Conservation (phyloP, 2,888 invertebrate species). For the Ischnus inquisitorius region DNA sequence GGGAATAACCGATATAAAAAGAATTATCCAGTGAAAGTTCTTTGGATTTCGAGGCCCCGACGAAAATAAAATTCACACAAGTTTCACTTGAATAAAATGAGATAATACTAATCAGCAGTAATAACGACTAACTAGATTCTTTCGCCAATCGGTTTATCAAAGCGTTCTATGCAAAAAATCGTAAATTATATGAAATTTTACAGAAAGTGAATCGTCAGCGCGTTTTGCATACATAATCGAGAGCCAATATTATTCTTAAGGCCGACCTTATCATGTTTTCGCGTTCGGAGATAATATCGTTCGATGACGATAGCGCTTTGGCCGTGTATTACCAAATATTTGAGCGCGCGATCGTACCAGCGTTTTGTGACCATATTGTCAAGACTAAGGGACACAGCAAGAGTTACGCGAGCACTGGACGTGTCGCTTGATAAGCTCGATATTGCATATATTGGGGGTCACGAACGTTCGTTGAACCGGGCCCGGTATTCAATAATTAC, state of each 20-base stretch:
- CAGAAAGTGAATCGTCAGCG: too few relatives aligned
- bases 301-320: slow-evolving; percentile 35
- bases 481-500: neutral
- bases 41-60: too few relatives aligned
- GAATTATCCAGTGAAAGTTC: neutral
- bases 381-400: neutral
- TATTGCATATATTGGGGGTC: slow-evolving; percentile 64
- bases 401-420: neutral
- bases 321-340: slow-evolving; percentile 5
- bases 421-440: slow-evolving; percentile 10
- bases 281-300: slow-evolving; percentile 20
- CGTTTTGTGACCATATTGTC: neutral
- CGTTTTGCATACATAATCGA: too few relatives aligned
- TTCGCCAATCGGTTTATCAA: too few relatives aligned
- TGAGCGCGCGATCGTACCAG: neutral
- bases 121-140: too few relatives aligned
- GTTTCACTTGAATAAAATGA: too few relatives aligned
- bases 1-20: neutral
- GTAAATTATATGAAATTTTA: too few relatives aligned
- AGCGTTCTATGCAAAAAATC: too few relatives aligned
- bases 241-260: neutral
- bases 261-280: slow-evolving; percentile 54
- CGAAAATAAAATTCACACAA: too few relatives aligned
- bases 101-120: too few relatives aligned
- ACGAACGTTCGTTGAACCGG: slow-evolving; percentile 73